Base-by-base conservation (phyloP, 2,113 vertebrate genomes). In the Cathartes aura region DNA sequence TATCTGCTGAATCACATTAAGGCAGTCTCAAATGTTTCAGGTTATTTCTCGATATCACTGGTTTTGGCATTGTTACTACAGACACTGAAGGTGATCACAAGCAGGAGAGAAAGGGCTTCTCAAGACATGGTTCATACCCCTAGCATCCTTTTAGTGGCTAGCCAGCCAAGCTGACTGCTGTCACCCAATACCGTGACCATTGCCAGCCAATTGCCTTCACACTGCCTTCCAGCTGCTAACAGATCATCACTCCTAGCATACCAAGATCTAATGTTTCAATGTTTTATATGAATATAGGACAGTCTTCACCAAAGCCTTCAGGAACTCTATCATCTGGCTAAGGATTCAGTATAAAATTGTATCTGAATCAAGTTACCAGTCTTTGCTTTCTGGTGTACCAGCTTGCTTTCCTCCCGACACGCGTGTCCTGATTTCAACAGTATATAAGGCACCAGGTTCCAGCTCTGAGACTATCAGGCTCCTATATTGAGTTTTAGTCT, bases 371-470 rank as follows among this genome's bases (percentile, higher is more conserved):
- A n/a, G 5, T 91, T 93, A 98, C 97, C 97, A 36, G 98, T 98
- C 78, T 93, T 98, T 76, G 98, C 93, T 75, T 64, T 93, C 38
- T 97, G 74, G 12, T 40, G 53, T 7, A 45, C 40, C 15, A 88
- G 4, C 4, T 45, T 34, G 24, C 97, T 97, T 72, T 97, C 90
- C 15, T 84, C 64, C 83, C 95, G 94, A 22, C 97, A 98, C 13
- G 81, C 89, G 43, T 72, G 98, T 90, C 24, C 58, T 48, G 1
- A 99, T 96, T 45, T 91, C 95, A 26, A 98, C 87, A 30, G 94
- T 95, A 47, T 98, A 93, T 74, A 98, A 89, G 60, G 94, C 62
- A 6, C 98, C 98, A 3, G 97, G 89, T 67, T 97, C 93, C 96
- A 99, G 93, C n/a, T 91, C 78, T 4, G 59, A 94, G 56, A 97